These are phyloP conservation scores for Coenobita brevimanus DNA, from an alignment of 1,140 invertebrate genomes.

Conservation along the genomic window DNA sequence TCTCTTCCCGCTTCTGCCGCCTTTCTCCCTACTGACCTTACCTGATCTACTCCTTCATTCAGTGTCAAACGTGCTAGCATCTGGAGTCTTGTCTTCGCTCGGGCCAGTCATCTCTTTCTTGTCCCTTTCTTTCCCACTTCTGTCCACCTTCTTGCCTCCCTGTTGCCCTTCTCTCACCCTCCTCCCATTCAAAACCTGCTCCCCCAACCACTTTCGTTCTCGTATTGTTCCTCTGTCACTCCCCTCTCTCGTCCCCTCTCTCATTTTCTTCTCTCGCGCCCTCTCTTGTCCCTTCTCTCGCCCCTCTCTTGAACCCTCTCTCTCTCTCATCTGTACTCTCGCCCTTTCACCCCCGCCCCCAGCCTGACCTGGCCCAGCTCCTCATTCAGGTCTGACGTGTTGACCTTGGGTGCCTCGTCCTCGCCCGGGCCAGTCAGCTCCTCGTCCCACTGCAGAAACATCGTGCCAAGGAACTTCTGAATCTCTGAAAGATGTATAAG, in stretches of 20 bases:
- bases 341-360: neutral
- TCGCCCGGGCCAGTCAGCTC: constrained; percentile 77
- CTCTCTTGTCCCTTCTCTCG: neutral
- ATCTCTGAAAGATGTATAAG: constrained; percentile 74
- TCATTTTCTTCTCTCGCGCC: neutral
- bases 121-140: too few relatives aligned
- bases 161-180: too few relatives aligned
- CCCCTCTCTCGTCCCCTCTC: neutral
- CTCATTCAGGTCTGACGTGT: constrained; percentile 83
- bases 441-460: constrained; percentile 80
- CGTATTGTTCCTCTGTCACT: too few relatives aligned
- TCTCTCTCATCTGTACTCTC: neutral
- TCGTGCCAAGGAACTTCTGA: constrained; percentile 80
- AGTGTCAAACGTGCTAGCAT: neutral
- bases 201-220: too few relatives aligned
- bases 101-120: too few relatives aligned
- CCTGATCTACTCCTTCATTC: neutral
- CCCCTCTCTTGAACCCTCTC: neutral
- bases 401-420: constrained; percentile 76
- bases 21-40: neutral
- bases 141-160: too few relatives aligned
- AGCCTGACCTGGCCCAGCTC: constrained; percentile 73
- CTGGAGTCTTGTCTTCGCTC: too few relatives aligned
- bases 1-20: too few relatives aligned
- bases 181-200: too few relatives aligned